A percentile compares a stretch with the other conserved stretches of the same genome.
phyloP scores from a whole-genome alignment of 2,113 vertebrate genomes.

The Hemiprocne comata region DNA sequence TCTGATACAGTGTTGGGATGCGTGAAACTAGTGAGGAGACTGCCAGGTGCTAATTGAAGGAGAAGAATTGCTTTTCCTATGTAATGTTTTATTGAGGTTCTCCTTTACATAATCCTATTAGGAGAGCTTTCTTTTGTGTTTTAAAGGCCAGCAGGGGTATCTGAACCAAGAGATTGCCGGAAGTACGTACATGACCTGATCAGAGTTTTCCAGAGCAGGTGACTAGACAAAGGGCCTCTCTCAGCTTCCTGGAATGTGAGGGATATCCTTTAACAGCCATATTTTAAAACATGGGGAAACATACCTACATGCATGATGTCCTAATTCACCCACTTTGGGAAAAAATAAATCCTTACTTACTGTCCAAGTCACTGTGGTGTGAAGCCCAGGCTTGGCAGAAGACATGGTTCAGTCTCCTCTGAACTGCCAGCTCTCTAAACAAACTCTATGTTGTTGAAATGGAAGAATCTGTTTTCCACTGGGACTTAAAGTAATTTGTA shows the following conservation, averaged over 20 bases:
- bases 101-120: neutral
- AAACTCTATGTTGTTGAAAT: neutral
- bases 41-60: neutral
- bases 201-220: neutral
- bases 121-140: neutral
- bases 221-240: neutral
- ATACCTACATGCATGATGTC: neutral
- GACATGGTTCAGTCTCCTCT: neutral
- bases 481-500: conserved; percentile 9
- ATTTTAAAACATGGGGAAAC: neutral
- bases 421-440: conserved; percentile 33
- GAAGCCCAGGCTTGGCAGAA: conserved; percentile 2
- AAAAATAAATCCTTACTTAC: conserved; percentile 12
- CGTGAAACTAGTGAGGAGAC: neutral
- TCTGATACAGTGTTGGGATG: neutral
- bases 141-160: neutral
- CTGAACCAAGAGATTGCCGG: neutral
- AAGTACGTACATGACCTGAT: neutral
- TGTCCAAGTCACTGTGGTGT: neutral
- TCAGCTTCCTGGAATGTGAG: neutral
- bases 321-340: conserved; percentile 3
- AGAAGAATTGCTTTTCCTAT: neutral
- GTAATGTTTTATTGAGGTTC: neutral
- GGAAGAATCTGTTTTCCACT: neutral
- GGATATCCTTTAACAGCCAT: neutral